Evolutionary conservation across 2,888 invertebrate species (phyloP).

Genomic region (Luffia ferchaultella): DNA sequence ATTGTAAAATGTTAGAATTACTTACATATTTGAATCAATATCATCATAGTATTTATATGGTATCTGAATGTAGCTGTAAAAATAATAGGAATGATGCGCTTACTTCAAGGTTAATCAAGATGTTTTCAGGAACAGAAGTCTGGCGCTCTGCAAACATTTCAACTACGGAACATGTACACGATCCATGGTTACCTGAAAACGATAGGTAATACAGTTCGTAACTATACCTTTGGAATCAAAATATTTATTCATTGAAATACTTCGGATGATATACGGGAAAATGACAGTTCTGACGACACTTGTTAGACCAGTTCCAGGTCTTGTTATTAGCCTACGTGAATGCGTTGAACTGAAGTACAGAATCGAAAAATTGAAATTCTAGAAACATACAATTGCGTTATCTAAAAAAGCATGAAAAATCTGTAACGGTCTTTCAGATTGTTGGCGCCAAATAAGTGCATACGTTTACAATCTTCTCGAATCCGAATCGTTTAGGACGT

Average conservation of each 20-base stretch:
- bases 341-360: neutral
- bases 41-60: too few species aligned
- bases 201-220: slow-evolving; percentile 25
- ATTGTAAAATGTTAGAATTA: too few species aligned
- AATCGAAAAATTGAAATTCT: neutral
- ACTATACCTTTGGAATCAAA: too few species aligned
- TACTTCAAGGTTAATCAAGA: slow-evolving; percentile 65
- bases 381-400: neutral
- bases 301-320: slow-evolving; percentile 51
- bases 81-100: slow-evolving; percentile 22
- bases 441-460: slow-evolving; percentile 65
- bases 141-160: slow-evolving; percentile 43
- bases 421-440: slow-evolving; percentile 54
- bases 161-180: slow-evolving; percentile 24
- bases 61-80: neutral
- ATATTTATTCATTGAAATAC: too few species aligned
- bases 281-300: slow-evolving; percentile 62
- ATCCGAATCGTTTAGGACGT: neutral
- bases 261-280: slow-evolving; percentile 22
- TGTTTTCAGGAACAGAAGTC: slow-evolving; percentile 44
- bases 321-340: slow-evolving; percentile 4
- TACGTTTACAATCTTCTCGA: slow-evolving; percentile 45
- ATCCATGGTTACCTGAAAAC: slow-evolving; percentile 21
- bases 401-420: slow-evolving; percentile 7
- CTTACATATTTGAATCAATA: too few species aligned